These are phyloP conservation scores for Xanthia togata DNA, from an alignment of 2,888 invertebrate genomes.

Conservation along the genomic window DNA sequence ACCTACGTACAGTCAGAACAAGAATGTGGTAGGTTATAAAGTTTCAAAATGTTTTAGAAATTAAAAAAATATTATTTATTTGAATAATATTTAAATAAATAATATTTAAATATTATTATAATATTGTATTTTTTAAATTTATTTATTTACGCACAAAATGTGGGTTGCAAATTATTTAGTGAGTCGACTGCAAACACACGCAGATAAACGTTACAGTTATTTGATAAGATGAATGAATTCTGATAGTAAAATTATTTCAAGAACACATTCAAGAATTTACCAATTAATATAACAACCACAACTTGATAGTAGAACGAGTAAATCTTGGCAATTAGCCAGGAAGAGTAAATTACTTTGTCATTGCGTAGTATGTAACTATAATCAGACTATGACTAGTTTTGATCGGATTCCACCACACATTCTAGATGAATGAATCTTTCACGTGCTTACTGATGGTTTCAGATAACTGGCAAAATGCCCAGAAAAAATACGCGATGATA, in stretches of 20 bases:
- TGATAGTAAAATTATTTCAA: too few species aligned
- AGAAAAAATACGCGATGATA: slow-evolving; percentile 4
- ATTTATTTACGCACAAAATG: neutral
- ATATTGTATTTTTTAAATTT: too few species aligned
- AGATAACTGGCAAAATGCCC: slow-evolving; percentile 18
- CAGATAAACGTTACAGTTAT: slow-evolving; percentile 36
- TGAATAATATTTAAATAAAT: too few species aligned
- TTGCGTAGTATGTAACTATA: neutral
- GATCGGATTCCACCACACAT: slow-evolving; percentile 12
- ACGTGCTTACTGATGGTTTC: neutral
- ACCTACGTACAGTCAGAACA: neutral
- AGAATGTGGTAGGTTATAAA: neutral
- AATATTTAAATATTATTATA: too few species aligned
- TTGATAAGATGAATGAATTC: slow-evolving; percentile 24
- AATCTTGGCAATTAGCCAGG: slow-evolving; percentile 38
- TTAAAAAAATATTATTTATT: neutral
- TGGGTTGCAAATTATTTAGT: neutral
- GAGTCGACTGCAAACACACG: neutral
- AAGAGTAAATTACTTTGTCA: slow-evolving; percentile 19
- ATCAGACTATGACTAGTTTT: slow-evolving; percentile 2
- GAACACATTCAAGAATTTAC: neutral
- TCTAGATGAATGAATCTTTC: slow-evolving; percentile 49
- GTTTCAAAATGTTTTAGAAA: neutral
- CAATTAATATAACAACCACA: slow-evolving; percentile 9
- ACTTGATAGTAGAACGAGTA: slow-evolving; percentile 18